Percentiles rank a stretch among this genome's conserved stretches.
Evolutionary conservation across 1,140 invertebrate species (phyloP).

Genomic region (Platyscapa corneri): DNA sequence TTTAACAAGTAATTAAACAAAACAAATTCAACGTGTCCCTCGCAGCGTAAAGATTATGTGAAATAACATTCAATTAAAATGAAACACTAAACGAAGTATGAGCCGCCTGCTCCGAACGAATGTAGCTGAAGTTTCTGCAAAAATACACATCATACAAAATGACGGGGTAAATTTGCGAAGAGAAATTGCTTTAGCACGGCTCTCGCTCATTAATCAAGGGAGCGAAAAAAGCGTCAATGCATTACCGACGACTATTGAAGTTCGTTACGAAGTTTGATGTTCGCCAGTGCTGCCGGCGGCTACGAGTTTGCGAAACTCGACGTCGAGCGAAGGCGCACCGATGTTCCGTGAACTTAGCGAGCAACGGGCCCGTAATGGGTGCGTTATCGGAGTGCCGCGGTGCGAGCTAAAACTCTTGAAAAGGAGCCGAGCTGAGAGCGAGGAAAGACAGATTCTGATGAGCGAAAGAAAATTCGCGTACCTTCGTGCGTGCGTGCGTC

Average conservation of each 20-base stretch:
- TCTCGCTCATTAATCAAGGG: conserved; percentile 46
- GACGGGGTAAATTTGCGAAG: conserved; percentile 14
- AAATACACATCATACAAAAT: conserved; percentile 27
- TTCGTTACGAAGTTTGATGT: conserved; percentile 53
- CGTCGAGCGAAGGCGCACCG: neutral
- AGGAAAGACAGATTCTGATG: conserved; percentile 1
- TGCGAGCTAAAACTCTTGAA: neutral
- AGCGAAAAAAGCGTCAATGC: conserved; percentile 45
- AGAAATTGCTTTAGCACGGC: conserved; percentile 20
- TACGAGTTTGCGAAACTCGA: conserved; percentile 49
- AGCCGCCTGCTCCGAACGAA: neutral
- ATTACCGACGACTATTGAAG: conserved; percentile 51
- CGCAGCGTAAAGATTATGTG: neutral
- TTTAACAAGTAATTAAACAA: neutral
- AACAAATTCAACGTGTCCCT: neutral
- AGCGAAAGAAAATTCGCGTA: neutral
- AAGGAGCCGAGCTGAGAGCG: neutral
- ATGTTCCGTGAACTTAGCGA: conserved; percentile 22
- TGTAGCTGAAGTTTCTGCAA: neutral
- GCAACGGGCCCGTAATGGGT: conserved; percentile 36
- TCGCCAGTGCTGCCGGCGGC: conserved; percentile 24
- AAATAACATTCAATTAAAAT: neutral
- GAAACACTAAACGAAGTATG: neutral
- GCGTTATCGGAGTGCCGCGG: conserved; percentile 24
- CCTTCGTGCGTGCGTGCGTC: neutral